Evolutionary conservation across 30 jellyfish, hydroid and myxozoan genomes (phyloP), one percentile per base, ranked within the genome.

Genomic region (Cassiopea xamachana): DNA sequence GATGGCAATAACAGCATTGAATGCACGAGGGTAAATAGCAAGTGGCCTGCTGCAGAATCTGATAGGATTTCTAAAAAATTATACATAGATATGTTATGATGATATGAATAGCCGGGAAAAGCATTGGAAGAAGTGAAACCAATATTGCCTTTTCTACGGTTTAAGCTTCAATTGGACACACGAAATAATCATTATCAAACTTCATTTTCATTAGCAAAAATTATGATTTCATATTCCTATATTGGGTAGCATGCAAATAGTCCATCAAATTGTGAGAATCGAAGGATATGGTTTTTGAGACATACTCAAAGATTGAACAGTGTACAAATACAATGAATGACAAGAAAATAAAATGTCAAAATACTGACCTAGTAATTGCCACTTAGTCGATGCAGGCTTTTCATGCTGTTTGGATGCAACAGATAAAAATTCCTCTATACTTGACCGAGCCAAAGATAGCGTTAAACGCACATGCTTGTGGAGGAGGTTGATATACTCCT

Each of bases 31-130:
- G 58, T 70, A 62, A 89, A 64, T 2, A 89, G 69, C 85, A 81
- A 39, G 85, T 89, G 92, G 46, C 96, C 96, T 72, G 96, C 92
- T 16, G 89, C 86, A 2, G 96, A 89, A 10, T 89, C 92, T 1
- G 84, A 44, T 58, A 89, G 80, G 69, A 82, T 81, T 1, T 75
- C 96, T 89, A 47, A 7, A 77, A 82, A 69, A 0, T 27, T 27
- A 27, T 0, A 61, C 44, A n/a, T 7, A 55, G 48, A 7, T 19
- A 74, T 74, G 19, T 10, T 12, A 74, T 15, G 39, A 27, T 27
- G 0, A 27, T 0, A 27, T 27, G 39, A 27, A 27, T 27, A 27
- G 39, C 39, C 39, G 39, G 39, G 39, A 27, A 27, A 27, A 27
- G 39, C 39, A 27, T 27, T 27, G 39, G 39, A 27, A 27, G 39